Conservation (phyloP, 2,113 vertebrate genomes). For the Ondatra zibethicus region DNA sequence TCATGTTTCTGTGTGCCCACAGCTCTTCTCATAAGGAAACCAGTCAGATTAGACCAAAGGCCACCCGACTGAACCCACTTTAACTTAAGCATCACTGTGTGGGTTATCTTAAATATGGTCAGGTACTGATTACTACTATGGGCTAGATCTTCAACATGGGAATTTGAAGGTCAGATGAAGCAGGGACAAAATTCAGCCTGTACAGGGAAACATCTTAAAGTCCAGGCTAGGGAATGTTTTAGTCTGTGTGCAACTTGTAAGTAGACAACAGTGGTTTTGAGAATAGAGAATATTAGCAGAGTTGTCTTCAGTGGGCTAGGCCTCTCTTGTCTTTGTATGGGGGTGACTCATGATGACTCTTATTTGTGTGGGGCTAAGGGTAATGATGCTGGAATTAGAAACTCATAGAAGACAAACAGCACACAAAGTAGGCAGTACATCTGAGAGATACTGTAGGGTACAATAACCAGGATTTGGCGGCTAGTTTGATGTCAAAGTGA, state of each 20-base stretch:
- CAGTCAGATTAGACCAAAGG: neutral
- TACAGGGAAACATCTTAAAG: neutral
- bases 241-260: neutral
- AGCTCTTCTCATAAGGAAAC: neutral
- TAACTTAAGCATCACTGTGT: neutral
- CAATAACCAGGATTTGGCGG: neutral
- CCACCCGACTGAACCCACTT: neutral
- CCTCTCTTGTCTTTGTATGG: neutral
- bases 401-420: neutral
- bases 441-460: neutral
- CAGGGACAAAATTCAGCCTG: neutral
- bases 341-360: neutral
- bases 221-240: neutral
- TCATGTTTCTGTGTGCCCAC: neutral
- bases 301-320: neutral
- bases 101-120: neutral
- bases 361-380: neutral
- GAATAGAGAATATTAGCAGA: neutral
- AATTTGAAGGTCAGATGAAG: neutral
- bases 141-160: neutral
- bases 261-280: neutral
- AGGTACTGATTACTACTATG: neutral
- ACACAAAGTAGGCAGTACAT: neutral
- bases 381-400: neutral
- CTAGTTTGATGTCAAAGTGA: neutral